Conservation (phyloP, 2,113 vertebrate genomes). For the Cacatua alba region DNA sequence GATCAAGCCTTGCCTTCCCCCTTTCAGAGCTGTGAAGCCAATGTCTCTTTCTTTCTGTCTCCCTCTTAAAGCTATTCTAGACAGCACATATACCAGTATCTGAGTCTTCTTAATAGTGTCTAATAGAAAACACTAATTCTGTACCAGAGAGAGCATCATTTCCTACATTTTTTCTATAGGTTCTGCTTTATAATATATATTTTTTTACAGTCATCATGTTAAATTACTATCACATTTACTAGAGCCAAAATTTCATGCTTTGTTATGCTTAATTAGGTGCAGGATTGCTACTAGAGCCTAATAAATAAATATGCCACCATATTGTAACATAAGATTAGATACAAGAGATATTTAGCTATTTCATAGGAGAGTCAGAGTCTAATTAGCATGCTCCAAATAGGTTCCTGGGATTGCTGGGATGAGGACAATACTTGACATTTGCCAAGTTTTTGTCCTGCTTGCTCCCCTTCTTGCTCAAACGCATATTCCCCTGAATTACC, state of each 20-base stretch:
- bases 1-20: not conserved
- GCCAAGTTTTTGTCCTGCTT: not conserved
- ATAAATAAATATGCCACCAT: not conserved
- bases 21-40: not conserved
- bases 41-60: not conserved
- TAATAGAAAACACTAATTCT: not conserved
- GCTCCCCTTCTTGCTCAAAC: not conserved
- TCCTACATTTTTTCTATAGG: not conserved
- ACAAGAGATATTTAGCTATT: not conserved
- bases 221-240: not conserved
- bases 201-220: not conserved
- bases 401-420: not conserved
- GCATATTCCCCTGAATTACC: not conserved
- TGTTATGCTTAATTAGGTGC: not conserved
- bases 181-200: not conserved
- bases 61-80: not conserved
- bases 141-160: not conserved
- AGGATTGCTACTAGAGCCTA: not conserved
- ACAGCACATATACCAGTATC: not conserved
- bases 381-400: not conserved
- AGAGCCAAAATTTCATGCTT: not conserved
- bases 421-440: accelerated
- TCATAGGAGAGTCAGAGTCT: not conserved
- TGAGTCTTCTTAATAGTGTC: not conserved
- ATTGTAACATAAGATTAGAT: not conserved